Evolutionary conservation across 2,113 vertebrate species (phyloP), one percentile per base, ranked within the genome.

Genomic region (Platysteira castanea): DNA sequence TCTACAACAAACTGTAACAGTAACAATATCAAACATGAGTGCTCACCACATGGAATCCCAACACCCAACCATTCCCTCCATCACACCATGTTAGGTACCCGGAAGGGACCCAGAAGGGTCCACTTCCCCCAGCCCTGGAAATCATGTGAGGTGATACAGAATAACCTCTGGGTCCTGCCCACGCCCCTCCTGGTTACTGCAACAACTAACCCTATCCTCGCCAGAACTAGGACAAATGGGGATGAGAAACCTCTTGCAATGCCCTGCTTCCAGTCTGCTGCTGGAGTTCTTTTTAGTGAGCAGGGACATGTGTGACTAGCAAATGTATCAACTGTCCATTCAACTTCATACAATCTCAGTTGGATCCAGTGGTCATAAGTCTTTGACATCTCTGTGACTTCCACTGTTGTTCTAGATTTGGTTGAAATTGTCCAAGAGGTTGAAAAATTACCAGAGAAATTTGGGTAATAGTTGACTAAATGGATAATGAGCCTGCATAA

Each of bases 401-500:
- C 28, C n/a, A 28, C 33, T 85, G 3, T 67, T 83, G 24, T 47
- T 17, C 49, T 83, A 65, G 37, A 65, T 90, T 73, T 57, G 22
- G 20, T 80, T 77, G 53, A 57, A 88, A 50, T 83, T 90, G 22
- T 73, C 46, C n/a, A 83, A 87, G 61, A 76, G n/a, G 17, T 80
- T 88, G 82, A 94, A 82, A 90, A 94, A 54, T 69, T 63, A 47
- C 44, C 15, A 31, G 35, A 39, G 35, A 67, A 89, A 78, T 39
- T 0, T 0, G 11, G 7, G 15, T 87, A 69, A 28, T 46, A 86
- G 68, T 83, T 76, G 79, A 77, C 13, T 59, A 33, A 90, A 46
- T 86, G 44, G 54, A 79, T 60, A 64, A 74, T 37, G 27, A 37
- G 13, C n/a, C 24, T 67, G 47, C 21, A n/a, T 50, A 90, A 70